Conservation (phyloP, 2,888 invertebrate genomes). For the Norana najaformis region DNA sequence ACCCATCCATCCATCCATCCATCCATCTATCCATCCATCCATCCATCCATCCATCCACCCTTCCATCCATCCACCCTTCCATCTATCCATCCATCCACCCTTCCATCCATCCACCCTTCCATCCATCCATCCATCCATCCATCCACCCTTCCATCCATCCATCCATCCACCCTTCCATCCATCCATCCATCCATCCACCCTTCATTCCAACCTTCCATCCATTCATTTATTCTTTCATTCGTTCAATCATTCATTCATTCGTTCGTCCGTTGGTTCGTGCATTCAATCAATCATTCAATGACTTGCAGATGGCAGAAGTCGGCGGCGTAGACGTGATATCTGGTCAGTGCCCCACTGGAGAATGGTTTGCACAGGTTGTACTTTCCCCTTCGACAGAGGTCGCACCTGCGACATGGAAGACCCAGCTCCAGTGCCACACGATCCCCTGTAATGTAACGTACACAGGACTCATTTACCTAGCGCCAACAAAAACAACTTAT, state of each 20-base stretch:
- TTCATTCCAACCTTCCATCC: background rate
- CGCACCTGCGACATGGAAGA: conserved; percentile 34
- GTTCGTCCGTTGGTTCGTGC: background rate
- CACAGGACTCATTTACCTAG: background rate
- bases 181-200: conserved; percentile 6
- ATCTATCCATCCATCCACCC: background rate
- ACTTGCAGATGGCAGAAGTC: conserved; percentile 39
- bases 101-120: background rate
- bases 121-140: background rate
- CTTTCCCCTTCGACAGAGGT: conserved; percentile 32
- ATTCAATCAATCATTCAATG: background rate
- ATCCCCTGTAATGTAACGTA: conserved; percentile 31
- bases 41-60: background rate
- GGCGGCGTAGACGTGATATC: conserved; percentile 29
- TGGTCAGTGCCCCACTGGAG: conserved; percentile 32
- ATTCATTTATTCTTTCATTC: background rate
- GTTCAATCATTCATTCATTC: background rate
- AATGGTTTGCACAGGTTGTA: conserved; percentile 39
- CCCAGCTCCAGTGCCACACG: conserved; percentile 39
- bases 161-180: background rate
- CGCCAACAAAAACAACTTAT: background rate
- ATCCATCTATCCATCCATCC: conserved; percentile 13
- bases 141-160: background rate
- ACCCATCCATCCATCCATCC: background rate
- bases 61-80: background rate